Conservation (phyloP, 2,113 vertebrate species). For the Tenrec ecaudatus region DNA sequence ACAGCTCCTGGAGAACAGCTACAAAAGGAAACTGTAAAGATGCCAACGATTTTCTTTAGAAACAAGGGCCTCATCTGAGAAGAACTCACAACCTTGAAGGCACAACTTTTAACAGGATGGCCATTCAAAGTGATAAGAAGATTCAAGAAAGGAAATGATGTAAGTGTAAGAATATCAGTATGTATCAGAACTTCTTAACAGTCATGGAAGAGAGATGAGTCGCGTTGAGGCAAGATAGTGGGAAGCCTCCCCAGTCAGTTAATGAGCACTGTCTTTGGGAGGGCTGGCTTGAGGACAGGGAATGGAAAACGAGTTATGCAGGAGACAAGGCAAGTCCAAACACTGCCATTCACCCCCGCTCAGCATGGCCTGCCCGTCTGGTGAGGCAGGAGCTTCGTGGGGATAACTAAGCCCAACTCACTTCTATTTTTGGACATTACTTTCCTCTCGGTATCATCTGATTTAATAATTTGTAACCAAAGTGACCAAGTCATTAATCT, state of each 20-base stretch:
- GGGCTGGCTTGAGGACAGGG: neutral
- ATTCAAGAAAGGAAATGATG: neutral
- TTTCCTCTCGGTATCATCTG: conserved; percentile 29
- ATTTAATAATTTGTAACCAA: conserved; percentile 29
- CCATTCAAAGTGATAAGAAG: conserved; percentile 3
- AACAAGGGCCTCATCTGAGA: neutral
- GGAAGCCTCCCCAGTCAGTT: neutral
- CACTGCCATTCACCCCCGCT: neutral
- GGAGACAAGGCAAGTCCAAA: neutral
- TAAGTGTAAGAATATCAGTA: neutral
- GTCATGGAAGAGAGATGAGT: neutral
- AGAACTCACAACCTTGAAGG: conserved; percentile 16
- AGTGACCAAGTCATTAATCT: neutral
- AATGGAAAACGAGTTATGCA: neutral
- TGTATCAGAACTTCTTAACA: neutral
- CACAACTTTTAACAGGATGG: neutral
- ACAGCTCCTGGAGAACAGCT: neutral
- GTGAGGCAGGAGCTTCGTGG: neutral
- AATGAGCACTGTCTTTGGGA: neutral
- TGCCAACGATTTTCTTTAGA: neutral
- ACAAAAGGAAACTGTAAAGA: neutral
- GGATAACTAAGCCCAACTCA: neutral
- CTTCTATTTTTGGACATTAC: neutral
- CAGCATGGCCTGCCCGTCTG: neutral
- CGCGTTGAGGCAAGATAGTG: neutral